Percentiles rank a stretch among this genome's conserved stretches.
phyloP scores from a whole-genome alignment of 37 sponge, comb jelly and placozoan genomes.

The Beroe forskalii region DNA sequence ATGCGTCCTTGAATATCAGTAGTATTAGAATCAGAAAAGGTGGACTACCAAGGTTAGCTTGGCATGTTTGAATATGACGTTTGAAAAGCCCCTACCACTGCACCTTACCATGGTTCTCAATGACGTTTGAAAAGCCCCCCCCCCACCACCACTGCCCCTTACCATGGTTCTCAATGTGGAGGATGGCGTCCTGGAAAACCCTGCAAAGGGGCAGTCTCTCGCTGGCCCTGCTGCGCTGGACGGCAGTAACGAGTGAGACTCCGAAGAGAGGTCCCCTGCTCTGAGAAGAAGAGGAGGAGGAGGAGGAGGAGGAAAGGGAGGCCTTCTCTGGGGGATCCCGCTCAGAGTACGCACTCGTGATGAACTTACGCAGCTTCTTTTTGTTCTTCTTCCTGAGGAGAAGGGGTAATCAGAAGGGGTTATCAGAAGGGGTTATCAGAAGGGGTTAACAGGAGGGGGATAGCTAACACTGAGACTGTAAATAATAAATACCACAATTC shows the following conservation, averaged over 20 bases:
- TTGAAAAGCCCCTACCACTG: too few species aligned
- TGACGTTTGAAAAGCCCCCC: too few species aligned
- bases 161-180: constrained; percentile 18
- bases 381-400: constrained; percentile 39
- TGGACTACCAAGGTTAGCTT: too few species aligned
- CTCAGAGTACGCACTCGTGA: constrained; percentile 25
- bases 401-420: too few species aligned
- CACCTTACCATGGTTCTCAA: too few species aligned
- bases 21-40: too few species aligned
- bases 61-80: too few species aligned
- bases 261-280: constrained; percentile 7
- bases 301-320: not conserved
- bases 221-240: not conserved
- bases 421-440: not conserved
- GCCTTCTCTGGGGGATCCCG: not conserved
- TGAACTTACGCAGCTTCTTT: constrained; percentile 14
- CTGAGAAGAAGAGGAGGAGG: too few species aligned
- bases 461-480: too few species aligned
- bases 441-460: not conserved
- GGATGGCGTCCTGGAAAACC: constrained; percentile 32
- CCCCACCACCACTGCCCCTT: too few species aligned
- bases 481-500: too few species aligned
- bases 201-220: constrained; percentile 31
- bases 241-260: not conserved
- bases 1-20: too few species aligned